Percentiles rank a stretch among this genome's conserved stretches.
These are phyloP conservation scores for Phenganax stokvisi DNA, from an alignment of 92 coral and sea anemone species.

Conservation along the genomic window DNA sequence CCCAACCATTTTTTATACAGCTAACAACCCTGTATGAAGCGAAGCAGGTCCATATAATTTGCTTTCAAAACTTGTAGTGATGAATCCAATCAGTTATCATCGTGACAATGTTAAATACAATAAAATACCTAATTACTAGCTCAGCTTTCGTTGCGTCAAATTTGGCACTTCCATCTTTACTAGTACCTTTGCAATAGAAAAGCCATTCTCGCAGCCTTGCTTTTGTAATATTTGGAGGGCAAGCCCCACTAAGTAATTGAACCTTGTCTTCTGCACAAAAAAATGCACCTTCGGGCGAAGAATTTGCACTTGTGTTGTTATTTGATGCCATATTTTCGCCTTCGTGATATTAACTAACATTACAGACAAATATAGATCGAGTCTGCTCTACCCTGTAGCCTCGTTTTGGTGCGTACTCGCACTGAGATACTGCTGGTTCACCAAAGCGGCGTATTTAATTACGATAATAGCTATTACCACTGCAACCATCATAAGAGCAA, in stretches of 20 bases:
- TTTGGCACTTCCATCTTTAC: slow-evolving; percentile 57
- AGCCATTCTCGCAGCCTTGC: slow-evolving; percentile 52
- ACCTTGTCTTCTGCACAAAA: slow-evolving; percentile 50
- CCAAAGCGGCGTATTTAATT: too few species aligned
- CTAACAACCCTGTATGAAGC: slow-evolving; percentile 42
- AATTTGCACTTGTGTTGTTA: background rate
- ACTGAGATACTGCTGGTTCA: too few species aligned
- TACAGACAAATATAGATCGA: too few species aligned
- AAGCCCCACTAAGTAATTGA: slow-evolving; percentile 45
- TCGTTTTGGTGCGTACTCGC: too few species aligned
- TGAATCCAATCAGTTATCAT: background rate
- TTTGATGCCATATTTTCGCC: too few species aligned
- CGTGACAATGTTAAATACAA: background rate
- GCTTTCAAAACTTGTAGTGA: background rate
- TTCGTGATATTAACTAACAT: too few species aligned
- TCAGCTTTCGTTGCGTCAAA: background rate
- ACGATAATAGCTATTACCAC: too few species aligned
- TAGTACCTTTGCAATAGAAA: slow-evolving; percentile 46
- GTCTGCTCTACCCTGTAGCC: too few species aligned
- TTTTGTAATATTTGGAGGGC: slow-evolving; percentile 46
- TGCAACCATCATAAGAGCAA: too few species aligned
- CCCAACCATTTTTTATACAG: slow-evolving; percentile 58
- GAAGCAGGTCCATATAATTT: background rate
- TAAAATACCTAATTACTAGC: background rate
- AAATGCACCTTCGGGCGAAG: slow-evolving; percentile 36